Percentiles rank a stretch among this genome's conserved stretches.
Conservation (phyloP, 2,113 vertebrate genomes). For the Perognathus longimembris region DNA sequence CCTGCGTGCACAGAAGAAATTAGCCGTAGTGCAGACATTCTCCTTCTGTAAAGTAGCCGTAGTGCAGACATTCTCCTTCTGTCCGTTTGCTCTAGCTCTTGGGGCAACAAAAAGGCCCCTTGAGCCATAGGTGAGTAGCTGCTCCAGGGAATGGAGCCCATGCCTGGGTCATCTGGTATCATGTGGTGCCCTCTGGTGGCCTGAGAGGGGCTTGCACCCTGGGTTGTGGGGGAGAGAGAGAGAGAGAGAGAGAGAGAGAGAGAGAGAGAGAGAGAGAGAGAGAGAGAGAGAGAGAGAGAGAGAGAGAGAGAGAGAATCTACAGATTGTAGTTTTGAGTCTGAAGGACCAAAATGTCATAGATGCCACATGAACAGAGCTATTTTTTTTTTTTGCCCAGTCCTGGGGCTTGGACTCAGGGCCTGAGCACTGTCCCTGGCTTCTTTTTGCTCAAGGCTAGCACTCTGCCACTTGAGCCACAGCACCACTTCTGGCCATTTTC, state of each 20-base stretch:
- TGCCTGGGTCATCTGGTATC: background rate
- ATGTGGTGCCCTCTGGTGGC: constrained; percentile 75
- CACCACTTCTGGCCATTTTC: too few relatives aligned
- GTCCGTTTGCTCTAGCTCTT: background rate
- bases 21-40: background rate
- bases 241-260: too few relatives aligned
- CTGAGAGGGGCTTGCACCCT: constrained; percentile 14
- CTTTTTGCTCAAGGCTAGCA: too few relatives aligned
- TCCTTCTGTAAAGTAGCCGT: background rate
- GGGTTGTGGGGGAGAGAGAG: too few relatives aligned
- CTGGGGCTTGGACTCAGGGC: too few relatives aligned
- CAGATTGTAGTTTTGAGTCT: background rate
- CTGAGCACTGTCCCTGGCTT: too few relatives aligned
- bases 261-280: too few relatives aligned
- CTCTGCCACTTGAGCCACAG: too few relatives aligned
- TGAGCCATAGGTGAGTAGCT: background rate
- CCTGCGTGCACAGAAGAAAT: background rate
- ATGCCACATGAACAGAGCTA: background rate
- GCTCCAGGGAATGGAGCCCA: background rate
- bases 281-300: too few relatives aligned
- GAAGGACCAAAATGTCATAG: background rate
- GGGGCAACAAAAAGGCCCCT: background rate
- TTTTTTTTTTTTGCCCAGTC: too few relatives aligned
- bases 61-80: background rate
- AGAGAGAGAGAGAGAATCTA: rapidly evolving